Percentiles rank a stretch among this genome's conserved stretches.
Evolutionary conservation across 2,113 vertebrate species (phyloP).

Genomic region (Trogon surrucura): DNA sequence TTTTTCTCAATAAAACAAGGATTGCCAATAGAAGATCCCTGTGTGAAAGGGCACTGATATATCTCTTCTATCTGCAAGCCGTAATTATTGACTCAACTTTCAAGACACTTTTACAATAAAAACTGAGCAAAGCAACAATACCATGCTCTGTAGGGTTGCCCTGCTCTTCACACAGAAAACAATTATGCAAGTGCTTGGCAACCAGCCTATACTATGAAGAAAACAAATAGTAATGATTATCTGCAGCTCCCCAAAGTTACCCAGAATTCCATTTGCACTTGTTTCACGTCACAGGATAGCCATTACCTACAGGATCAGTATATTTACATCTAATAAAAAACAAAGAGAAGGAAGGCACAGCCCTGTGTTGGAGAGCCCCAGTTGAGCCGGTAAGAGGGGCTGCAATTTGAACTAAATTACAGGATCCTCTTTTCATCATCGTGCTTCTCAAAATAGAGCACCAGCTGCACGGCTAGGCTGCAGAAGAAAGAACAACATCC

Average conservation of each 20-base stretch:
- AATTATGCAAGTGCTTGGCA: background rate
- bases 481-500: background rate
- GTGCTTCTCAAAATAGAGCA: slow-evolving; percentile 2
- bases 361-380: background rate
- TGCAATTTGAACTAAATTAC: background rate
- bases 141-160: background rate
- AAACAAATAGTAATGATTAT: background rate
- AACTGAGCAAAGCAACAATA: background rate
- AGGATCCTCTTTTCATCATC: background rate
- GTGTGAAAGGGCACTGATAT: background rate
- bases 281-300: background rate
- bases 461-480: background rate
- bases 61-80: background rate
- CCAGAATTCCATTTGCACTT: background rate
- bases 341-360: background rate
- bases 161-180: background rate
- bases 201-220: background rate
- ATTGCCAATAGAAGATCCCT: background rate
- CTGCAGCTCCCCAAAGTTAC: background rate
- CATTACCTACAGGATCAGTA: background rate
- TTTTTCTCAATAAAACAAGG: background rate
- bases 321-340: background rate
- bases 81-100: background rate
- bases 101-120: background rate
- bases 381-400: background rate